Percentiles rank a stretch among this genome's conserved stretches.
Evolutionary conservation across 2,888 invertebrate genomes (phyloP).

Genomic region (Eumacrocentrus americanus): DNA sequence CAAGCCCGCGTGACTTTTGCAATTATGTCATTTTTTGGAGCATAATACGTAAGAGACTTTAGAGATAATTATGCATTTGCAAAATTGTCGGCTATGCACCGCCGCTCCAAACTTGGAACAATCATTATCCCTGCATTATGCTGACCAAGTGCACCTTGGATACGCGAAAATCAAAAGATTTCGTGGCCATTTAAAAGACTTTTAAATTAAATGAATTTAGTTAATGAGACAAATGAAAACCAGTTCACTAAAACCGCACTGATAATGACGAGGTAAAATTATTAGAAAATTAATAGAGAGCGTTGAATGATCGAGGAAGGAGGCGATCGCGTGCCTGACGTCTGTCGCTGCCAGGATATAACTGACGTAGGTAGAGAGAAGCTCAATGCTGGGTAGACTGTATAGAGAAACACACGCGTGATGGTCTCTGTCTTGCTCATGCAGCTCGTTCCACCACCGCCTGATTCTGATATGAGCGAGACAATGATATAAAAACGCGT

Average conservation of each 20-base stretch:
- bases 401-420: constrained; percentile 28
- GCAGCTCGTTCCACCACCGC: not conserved
- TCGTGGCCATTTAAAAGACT: too few species aligned
- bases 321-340: constrained; percentile 47
- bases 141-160: too few species aligned
- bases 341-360: constrained; percentile 60
- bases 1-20: too few species aligned
- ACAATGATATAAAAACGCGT: constrained; percentile 22
- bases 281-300: not conserved
- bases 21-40: too few species aligned
- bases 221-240: too few species aligned
- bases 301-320: constrained; percentile 18
- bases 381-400: constrained; percentile 22
- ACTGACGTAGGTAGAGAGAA: constrained; percentile 47
- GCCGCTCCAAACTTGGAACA: too few species aligned
- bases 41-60: too few species aligned
- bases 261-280: not conserved
- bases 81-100: too few species aligned
- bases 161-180: too few species aligned
- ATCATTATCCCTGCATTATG: too few species aligned
- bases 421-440: constrained; percentile 17
- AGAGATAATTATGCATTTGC: too few species aligned
- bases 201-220: too few species aligned
- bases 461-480: not conserved
- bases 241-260: not conserved